These are phyloP conservation scores for Toxostoma redivivum DNA, from an alignment of 2,113 vertebrate genomes.

Conservation along the genomic window DNA sequence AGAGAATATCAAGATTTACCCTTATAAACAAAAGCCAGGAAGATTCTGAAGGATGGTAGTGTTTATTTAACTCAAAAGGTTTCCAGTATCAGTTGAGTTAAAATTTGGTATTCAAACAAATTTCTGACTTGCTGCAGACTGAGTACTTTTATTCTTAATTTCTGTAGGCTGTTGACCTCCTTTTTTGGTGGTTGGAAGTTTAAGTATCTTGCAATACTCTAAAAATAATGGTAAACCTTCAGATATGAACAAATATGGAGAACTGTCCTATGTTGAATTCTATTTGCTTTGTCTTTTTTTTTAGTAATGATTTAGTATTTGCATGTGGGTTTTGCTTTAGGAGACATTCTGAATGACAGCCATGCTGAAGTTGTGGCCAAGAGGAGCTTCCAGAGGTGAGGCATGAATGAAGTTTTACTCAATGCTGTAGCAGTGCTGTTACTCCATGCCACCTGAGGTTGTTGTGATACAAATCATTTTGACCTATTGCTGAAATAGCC, in stretches of 20 bases:
- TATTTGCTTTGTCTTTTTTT: background rate
- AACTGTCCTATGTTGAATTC: background rate
- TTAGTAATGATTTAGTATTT: background rate
- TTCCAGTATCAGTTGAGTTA: background rate
- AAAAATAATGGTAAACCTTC: background rate
- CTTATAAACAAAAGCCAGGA: background rate
- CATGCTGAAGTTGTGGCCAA: constrained; percentile 93
- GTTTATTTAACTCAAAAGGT: background rate
- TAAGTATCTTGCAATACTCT: background rate
- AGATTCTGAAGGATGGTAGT: background rate
- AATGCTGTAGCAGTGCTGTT: background rate
- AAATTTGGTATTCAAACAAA: background rate
- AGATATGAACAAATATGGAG: background rate
- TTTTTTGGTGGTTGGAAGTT: background rate
- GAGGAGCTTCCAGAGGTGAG: constrained; percentile 89
- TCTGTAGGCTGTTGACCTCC: background rate
- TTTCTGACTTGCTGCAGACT: background rate
- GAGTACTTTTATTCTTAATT: background rate
- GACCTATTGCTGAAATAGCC: background rate
- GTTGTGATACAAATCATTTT: background rate
- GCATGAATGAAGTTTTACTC: background rate
- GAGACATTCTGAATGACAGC: constrained; percentile 93
- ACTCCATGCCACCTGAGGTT: background rate
- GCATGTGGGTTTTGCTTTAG: constrained; percentile 69
- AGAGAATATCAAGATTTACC: background rate